Evolutionary conservation across 2,888 invertebrate species (phyloP).

Genomic region (Meloe dianella): DNA sequence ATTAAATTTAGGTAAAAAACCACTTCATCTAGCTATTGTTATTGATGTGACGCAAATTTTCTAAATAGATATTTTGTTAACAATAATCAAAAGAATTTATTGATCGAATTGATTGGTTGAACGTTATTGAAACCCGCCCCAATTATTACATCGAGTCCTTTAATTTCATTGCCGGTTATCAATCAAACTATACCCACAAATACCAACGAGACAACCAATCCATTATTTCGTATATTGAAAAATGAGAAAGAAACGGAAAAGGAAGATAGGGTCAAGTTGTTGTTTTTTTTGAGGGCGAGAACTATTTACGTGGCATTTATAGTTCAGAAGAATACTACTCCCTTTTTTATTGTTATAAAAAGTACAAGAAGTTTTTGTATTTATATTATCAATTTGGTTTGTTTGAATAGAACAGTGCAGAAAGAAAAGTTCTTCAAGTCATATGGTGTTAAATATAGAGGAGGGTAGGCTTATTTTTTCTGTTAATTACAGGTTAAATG

Average conservation of each 20-base stretch:
- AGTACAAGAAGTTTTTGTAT: neutral
- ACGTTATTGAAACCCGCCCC: neutral
- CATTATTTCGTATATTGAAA: neutral
- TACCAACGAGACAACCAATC: neutral
- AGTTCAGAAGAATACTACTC: neutral
- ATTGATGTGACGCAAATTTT: neutral
- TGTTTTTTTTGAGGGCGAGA: neutral
- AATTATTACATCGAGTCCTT: neutral
- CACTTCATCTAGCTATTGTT: neutral
- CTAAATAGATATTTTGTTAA: neutral
- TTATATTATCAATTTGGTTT: conserved; percentile 4
- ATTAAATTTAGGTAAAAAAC: conserved; percentile 20
- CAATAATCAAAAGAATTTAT: neutral
- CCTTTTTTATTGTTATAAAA: neutral
- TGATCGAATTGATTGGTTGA: neutral
- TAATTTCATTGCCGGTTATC: conserved; percentile 2
- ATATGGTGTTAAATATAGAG: conserved; percentile 33
- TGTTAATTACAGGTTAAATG: conserved; percentile 43
- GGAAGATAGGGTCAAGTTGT: neutral
- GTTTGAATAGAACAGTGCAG: conserved; percentile 17
- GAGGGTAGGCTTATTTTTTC: conserved; percentile 28
- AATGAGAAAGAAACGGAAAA: neutral
- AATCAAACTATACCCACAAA: neutral
- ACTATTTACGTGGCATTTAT: conserved; percentile 1
- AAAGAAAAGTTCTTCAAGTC: conserved; percentile 29